These are phyloP conservation scores for Pachyuromys duprasi DNA, from an alignment of 2,797 vertebrate genomes.

Conservation along the genomic window DNA sequence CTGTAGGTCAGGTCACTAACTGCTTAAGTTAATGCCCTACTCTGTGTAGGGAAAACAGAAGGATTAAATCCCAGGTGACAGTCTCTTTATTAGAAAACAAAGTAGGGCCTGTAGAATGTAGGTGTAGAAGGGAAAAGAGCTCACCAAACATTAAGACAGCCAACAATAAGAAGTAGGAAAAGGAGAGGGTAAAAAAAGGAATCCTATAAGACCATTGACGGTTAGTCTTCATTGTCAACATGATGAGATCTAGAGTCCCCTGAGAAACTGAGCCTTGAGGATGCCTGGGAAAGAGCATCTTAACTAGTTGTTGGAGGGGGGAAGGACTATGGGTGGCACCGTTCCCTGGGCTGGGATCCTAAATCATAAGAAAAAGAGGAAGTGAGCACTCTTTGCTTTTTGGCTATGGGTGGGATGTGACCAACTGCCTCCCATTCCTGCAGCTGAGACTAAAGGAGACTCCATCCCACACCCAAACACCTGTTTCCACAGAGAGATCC, in stretches of 20 bases:
- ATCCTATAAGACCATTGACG: background rate
- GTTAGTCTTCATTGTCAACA: background rate
- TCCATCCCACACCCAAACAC: background rate
- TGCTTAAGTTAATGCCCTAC: conserved; percentile 35
- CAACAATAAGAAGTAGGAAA: background rate
- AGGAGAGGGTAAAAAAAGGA: too few relatives aligned
- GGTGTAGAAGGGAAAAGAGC: background rate
- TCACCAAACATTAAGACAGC: background rate
- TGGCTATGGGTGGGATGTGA: background rate
- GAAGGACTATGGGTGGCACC: background rate
- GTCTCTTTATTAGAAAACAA: conserved; percentile 55
- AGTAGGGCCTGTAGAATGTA: background rate
- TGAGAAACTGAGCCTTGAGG: background rate
- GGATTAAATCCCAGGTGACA: conserved; percentile 35
- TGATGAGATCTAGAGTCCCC: background rate
- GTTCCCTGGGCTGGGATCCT: background rate
- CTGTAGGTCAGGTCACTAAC: background rate
- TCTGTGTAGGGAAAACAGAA: background rate
- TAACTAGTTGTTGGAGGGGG: background rate
- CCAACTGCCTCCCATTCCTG: background rate
- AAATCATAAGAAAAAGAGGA: background rate
- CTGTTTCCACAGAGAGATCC: background rate
- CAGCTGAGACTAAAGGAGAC: background rate
- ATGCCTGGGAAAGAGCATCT: background rate
- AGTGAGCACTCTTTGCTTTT: background rate